phyloP scores from a whole-genome alignment of 2,113 vertebrate species.

The Coptodon bakossiorum region DNA sequence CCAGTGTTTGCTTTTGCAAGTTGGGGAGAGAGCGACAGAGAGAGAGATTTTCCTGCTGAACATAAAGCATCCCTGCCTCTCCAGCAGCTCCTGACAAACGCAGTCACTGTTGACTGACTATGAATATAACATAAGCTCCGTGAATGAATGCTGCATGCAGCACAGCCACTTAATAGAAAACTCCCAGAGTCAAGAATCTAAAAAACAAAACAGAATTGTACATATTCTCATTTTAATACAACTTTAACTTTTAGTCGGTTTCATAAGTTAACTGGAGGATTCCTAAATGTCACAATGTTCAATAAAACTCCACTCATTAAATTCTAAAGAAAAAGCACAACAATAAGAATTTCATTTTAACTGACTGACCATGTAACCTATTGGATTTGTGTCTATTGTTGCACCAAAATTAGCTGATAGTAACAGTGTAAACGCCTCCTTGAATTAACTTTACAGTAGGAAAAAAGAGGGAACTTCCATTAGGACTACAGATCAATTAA shows the following conservation, averaged over 20 bases:
- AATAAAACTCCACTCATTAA: neutral
- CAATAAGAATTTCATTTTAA: neutral
- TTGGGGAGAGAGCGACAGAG: neutral
- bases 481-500: slow-evolving; percentile 40
- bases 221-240: neutral
- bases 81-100: neutral
- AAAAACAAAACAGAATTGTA: neutral
- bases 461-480: neutral
- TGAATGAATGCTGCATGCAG: neutral
- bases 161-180: neutral
- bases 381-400: neutral
- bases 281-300: neutral
- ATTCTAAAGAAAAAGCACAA: neutral
- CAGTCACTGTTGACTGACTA: slow-evolving; percentile 23
- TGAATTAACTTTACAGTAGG: slow-evolving; percentile 29
- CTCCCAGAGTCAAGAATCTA: too few species aligned
- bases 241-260: neutral
- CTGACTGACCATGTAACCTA: neutral
- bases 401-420: neutral
- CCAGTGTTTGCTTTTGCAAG: neutral
- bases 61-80: neutral
- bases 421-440: neutral
- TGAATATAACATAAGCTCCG: slow-evolving; percentile 11
- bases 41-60: neutral
- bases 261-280: neutral